Percentiles rank a stretch among this genome's conserved stretches.
phyloP scores from a whole-genome alignment of 2,113 vertebrate species.

The Corynorhinus townsendii region DNA sequence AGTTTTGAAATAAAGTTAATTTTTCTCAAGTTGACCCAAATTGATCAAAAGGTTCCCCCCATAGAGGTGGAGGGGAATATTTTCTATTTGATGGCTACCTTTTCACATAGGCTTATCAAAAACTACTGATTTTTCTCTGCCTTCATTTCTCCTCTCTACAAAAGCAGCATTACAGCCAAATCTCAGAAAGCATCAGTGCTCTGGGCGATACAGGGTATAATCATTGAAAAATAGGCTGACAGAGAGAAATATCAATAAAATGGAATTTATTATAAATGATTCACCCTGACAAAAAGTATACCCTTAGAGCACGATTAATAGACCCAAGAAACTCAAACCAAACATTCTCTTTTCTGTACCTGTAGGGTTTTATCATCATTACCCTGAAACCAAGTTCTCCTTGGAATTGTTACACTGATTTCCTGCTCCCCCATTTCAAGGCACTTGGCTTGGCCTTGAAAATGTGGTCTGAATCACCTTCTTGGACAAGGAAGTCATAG shows the following conservation, averaged over 20 bases:
- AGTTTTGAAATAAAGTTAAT: conserved; percentile 42
- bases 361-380: not conserved
- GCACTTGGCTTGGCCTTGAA: not conserved
- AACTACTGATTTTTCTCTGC: conserved; percentile 22
- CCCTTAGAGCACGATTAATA: not conserved
- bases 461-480: not conserved
- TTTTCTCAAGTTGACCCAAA: not conserved
- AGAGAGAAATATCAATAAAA: conserved; percentile 43
- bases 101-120: conserved; percentile 4
- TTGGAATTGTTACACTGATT: not conserved
- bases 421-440: not conserved
- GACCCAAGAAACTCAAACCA: conserved; percentile 1
- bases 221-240: conserved; percentile 33
- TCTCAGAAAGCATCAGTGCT: not conserved
- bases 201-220: not conserved
- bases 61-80: not conserved
- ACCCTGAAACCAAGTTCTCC: not conserved
- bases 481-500: not conserved
- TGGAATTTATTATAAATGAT: conserved; percentile 24
- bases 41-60: not conserved
- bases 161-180: conserved; percentile 27
- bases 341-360: not conserved
- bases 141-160: not conserved
- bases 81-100: not conserved
- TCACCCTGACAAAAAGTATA: not conserved